Percentiles rank a stretch among this genome's conserved stretches.
phyloP scores from a whole-genome alignment of 1,140 invertebrate species.

The Procambarus virginalis region DNA sequence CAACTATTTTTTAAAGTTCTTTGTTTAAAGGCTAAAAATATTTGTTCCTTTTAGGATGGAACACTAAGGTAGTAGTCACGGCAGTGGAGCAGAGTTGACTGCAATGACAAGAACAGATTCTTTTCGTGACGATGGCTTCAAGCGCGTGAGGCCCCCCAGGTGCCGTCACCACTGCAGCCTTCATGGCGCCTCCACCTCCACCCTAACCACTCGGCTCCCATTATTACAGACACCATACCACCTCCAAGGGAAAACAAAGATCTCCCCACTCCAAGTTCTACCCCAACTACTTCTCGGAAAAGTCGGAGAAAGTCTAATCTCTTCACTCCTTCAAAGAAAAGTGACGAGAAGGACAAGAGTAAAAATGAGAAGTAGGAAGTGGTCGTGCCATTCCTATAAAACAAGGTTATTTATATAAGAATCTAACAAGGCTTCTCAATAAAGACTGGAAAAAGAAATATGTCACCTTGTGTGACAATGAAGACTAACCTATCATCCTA shows the following conservation, averaged over 20 bases:
- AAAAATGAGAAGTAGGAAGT: slow-evolving; percentile 85
- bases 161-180: slow-evolving; percentile 80
- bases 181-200: slow-evolving; percentile 89
- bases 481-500: slow-evolving; percentile 95
- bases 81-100: slow-evolving; percentile 63
- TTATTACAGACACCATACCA: slow-evolving; percentile 56
- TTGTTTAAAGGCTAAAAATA: neutral
- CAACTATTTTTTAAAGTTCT: too few relatives aligned
- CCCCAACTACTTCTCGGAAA: slow-evolving; percentile 89
- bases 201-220: slow-evolving; percentile 74
- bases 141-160: slow-evolving; percentile 70
- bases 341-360: slow-evolving; percentile 83
- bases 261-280: slow-evolving; percentile 87
- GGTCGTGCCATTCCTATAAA: slow-evolving; percentile 96
- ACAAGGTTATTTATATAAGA: slow-evolving; percentile 97
- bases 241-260: slow-evolving; percentile 77
- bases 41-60: slow-evolving; percentile 45
- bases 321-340: slow-evolving; percentile 93
- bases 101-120: slow-evolving; percentile 70
- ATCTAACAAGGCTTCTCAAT: slow-evolving; percentile 94
- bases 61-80: slow-evolving; percentile 57
- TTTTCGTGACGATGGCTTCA: slow-evolving; percentile 69
- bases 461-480: slow-evolving; percentile 95
- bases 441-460: slow-evolving; percentile 99
- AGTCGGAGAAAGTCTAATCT: slow-evolving; percentile 94